These are phyloP conservation scores for Scaptomyza reducta DNA, from an alignment of 2,888 invertebrate genomes.

Conservation along the genomic window DNA sequence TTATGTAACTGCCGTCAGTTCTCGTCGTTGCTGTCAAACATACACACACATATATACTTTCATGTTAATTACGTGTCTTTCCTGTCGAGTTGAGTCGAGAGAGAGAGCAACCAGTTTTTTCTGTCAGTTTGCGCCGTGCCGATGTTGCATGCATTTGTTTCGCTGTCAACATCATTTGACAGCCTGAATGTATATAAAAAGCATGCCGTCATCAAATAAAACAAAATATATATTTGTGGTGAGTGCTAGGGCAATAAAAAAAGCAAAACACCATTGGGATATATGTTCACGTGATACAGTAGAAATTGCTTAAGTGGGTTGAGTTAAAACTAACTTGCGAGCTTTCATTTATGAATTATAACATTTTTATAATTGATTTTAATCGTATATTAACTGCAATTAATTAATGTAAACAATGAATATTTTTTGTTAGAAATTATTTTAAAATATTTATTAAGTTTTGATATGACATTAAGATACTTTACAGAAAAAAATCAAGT, in stretches of 20 bases:
- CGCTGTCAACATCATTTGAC: conserved; percentile 75
- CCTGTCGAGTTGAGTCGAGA: conserved; percentile 11
- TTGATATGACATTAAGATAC: no score
- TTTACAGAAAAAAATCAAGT: no score
- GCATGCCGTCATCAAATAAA: conserved; percentile 64
- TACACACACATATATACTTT: conserved; percentile 20
- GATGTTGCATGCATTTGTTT: conserved; percentile 51
- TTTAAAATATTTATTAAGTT: no score
- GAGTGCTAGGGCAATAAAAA: conserved; percentile 55
- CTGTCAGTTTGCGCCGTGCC: conserved; percentile 7
- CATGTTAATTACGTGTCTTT: conserved; percentile 66
- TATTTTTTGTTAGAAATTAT: no score
- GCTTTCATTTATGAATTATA: conserved; percentile 1
- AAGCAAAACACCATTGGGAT: conserved; percentile 30
- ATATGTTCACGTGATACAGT: conserved; percentile 57
- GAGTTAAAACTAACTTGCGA: not conserved
- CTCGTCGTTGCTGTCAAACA: conserved; percentile 18
- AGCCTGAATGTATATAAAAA: conserved; percentile 35
- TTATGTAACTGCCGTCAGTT: conserved; percentile 63
- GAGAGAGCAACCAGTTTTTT: conserved; percentile 20
- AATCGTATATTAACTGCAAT: not conserved
- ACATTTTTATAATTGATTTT: not conserved
- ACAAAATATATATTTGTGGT: conserved; percentile 72
- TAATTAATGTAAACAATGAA: not conserved
- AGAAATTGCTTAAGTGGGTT: conserved; percentile 42